phyloP scores from a whole-genome alignment of 2,797 vertebrate genomes.

The Sebastes iracundus region DNA sequence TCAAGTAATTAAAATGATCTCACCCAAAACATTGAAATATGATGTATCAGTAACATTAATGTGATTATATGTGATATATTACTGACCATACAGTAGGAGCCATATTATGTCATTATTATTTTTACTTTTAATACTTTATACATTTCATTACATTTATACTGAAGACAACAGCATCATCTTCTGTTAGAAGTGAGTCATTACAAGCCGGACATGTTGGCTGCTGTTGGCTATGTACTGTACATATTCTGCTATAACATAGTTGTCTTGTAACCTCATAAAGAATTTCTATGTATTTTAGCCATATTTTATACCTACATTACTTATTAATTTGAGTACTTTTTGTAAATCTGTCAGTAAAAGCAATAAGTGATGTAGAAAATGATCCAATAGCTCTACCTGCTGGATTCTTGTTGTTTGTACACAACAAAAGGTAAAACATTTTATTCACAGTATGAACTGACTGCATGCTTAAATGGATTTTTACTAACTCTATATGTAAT shows the following conservation, averaged over 20 bases:
- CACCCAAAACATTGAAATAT: neutral
- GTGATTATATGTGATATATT: no score
- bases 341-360: neutral
- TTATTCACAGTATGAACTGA: no score
- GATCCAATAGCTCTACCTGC: conserved; percentile 38
- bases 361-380: neutral
- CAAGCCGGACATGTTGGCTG: neutral
- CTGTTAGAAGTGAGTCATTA: conserved; percentile 2
- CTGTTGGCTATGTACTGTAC: neutral
- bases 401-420: conserved; percentile 36
- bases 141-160: neutral
- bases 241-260: neutral
- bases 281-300: neutral
- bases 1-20: neutral
- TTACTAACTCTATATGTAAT: neutral
- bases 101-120: neutral
- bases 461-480: neutral
- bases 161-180: conserved; percentile 29
- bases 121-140: neutral
- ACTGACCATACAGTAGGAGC: neutral
- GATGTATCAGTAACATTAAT: neutral
- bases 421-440: neutral
- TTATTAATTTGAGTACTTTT: neutral
- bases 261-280: neutral
- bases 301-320: neutral